These are phyloP conservation scores for Brachyrhaphis roseni DNA, from an alignment of 2,797 vertebrate species.

Conservation along the genomic window DNA sequence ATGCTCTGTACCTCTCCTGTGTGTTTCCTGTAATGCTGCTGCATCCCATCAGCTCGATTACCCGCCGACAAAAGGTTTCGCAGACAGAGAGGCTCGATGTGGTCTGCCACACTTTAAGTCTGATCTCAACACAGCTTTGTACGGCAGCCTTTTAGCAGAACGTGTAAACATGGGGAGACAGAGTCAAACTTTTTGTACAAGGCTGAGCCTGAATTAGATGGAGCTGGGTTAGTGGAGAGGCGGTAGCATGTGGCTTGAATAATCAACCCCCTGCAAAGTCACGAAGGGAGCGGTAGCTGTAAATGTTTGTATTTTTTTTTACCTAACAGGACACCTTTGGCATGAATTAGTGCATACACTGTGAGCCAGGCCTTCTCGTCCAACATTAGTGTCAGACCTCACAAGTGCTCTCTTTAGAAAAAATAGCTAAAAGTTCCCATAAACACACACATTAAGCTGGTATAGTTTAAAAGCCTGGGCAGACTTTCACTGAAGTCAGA, in stretches of 20 bases:
- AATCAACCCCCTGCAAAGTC: neutral
- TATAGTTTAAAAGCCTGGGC: neutral
- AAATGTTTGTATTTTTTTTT: neutral
- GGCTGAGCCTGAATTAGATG: slow-evolving; percentile 4
- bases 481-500: slow-evolving; percentile 29
- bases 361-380: neutral
- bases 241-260: slow-evolving; percentile 25
- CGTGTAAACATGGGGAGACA: neutral
- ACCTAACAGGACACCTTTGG: neutral
- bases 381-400: neutral
- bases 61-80: slow-evolving; percentile 40
- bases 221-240: neutral
- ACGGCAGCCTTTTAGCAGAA: neutral
- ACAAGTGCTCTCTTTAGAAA: neutral
- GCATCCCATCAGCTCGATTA: slow-evolving; percentile 60
- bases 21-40: slow-evolving; percentile 34
- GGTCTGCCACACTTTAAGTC: slow-evolving; percentile 32
- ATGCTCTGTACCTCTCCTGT: slow-evolving; percentile 29
- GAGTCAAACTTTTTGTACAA: neutral
- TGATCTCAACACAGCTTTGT: slow-evolving; percentile 27
- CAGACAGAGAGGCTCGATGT: slow-evolving; percentile 13
- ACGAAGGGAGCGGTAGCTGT: slow-evolving; percentile 26
- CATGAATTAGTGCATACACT: neutral
- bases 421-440: neutral
- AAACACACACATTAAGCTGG: neutral